Percentiles rank a stretch among this genome's conserved stretches.
These are phyloP conservation scores for Acanthornis magna DNA, from an alignment of 2,797 vertebrate genomes.

Conservation along the genomic window DNA sequence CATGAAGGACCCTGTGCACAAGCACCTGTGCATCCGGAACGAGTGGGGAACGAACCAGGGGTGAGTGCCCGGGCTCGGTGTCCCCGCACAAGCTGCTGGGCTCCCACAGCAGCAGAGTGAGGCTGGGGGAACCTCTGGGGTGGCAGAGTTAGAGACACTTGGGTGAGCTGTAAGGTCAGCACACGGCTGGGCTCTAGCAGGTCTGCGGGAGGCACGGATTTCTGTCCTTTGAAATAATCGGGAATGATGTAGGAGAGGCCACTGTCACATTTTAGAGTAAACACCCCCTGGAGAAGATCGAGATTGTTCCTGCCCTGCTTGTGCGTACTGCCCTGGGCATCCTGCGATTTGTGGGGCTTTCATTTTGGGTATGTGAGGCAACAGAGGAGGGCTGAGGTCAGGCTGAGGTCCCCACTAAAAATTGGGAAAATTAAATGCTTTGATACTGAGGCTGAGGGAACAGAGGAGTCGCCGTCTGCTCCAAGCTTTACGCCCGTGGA, in stretches of 20 bases:
- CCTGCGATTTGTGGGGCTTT: fast-evolving
- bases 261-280: not conserved
- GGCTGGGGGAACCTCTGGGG: not conserved
- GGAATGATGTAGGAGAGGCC: not conserved
- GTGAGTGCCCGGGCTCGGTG: conserved; percentile 76
- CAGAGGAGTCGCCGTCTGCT: fast-evolving
- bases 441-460: not conserved
- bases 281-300: fast-evolving
- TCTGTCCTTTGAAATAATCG: not conserved
- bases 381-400: not conserved
- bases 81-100: not conserved
- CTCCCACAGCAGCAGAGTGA: not conserved
- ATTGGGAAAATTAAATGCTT: not conserved
- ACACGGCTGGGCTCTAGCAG: not conserved
- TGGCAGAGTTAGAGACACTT: not conserved
- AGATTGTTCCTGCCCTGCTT: not conserved
- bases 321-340: not conserved
- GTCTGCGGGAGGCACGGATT: fast-evolving
- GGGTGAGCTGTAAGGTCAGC: fast-evolving
- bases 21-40: conserved; percentile 97
- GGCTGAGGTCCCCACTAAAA: not conserved
- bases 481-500: not conserved
- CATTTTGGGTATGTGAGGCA: fast-evolving
- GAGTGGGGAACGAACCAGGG: conserved; percentile 98
- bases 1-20: conserved; percentile 97